These are phyloP conservation scores for Australoheros scitulus DNA, from an alignment of 2,113 vertebrate species.

Conservation along the genomic window DNA sequence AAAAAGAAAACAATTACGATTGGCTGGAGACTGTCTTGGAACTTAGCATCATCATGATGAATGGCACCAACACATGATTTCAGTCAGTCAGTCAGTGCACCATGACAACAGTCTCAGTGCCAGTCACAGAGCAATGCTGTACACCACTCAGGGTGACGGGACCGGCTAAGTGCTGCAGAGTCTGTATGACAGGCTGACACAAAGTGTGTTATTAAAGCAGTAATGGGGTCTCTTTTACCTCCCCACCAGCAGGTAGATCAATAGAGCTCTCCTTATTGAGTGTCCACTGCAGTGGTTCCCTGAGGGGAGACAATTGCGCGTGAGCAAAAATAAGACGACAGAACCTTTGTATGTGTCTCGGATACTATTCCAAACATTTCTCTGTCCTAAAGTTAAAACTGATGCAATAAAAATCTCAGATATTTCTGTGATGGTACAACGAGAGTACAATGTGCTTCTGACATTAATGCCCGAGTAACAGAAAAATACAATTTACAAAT, in stretches of 20 bases:
- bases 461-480: slow-evolving; percentile 26
- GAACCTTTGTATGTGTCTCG: background rate
- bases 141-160: background rate
- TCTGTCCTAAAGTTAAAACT: slow-evolving; percentile 39
- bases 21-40: background rate
- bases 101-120: background rate
- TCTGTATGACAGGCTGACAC: slow-evolving; percentile 23
- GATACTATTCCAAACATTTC: slow-evolving; percentile 26
- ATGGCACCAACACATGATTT: background rate
- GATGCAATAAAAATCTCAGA: slow-evolving; percentile 42
- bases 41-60: background rate
- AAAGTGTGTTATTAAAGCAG: slow-evolving; percentile 45
- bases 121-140: slow-evolving; percentile 12
- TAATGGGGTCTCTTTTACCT: slow-evolving; percentile 45
- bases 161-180: background rate
- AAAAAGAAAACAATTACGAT: background rate
- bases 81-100: background rate
- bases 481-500: background rate
- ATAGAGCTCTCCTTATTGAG: slow-evolving; percentile 45
- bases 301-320: slow-evolving; percentile 5
- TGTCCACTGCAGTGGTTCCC: slow-evolving; percentile 37
- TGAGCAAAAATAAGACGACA: background rate
- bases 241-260: slow-evolving; percentile 46
- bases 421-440: slow-evolving; percentile 25
- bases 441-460: slow-evolving; percentile 3